phyloP scores from a whole-genome alignment of 1,140 invertebrate species.

The Drosophila kikkawai region DNA sequence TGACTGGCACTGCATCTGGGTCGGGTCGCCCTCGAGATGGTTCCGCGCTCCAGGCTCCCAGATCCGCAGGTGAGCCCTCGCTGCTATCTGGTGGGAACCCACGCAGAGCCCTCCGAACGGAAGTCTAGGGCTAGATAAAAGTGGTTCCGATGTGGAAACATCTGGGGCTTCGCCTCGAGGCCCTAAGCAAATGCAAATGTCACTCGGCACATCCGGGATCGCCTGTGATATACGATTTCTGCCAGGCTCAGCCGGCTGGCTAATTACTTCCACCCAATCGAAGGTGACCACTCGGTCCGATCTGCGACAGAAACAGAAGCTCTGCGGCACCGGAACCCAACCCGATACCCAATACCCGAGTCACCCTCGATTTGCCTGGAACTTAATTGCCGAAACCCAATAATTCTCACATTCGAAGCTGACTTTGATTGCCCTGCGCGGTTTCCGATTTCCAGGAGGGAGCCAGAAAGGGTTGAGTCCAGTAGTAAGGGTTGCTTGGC shows the following conservation, averaged over 20 bases:
- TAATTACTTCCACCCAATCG: slow-evolving; percentile 65
- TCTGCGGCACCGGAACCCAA: slow-evolving; percentile 57
- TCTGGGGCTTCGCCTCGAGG: slow-evolving; percentile 38
- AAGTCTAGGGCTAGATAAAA: slow-evolving; percentile 39
- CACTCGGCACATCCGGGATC: slow-evolving; percentile 52
- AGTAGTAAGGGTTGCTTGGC: slow-evolving; percentile 43
- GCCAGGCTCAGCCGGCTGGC: slow-evolving; percentile 30
- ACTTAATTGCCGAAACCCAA: slow-evolving; percentile 69
- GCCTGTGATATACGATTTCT: slow-evolving; percentile 65
- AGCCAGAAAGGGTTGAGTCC: slow-evolving; percentile 38
- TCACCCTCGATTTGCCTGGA: slow-evolving; percentile 21
- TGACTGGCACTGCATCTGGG: slow-evolving; percentile 65
- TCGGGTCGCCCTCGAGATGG: slow-evolving; percentile 39
- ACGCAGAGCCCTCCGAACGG: slow-evolving; percentile 16
- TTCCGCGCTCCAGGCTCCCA: slow-evolving; percentile 8
- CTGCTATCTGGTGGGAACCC: slow-evolving; percentile 30
- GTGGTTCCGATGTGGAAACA: slow-evolving; percentile 56
- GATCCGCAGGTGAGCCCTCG: slow-evolving; percentile 3
- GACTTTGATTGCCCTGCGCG: slow-evolving; percentile 64
- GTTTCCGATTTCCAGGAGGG: slow-evolving; percentile 61
- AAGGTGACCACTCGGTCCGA: slow-evolving; percentile 40
- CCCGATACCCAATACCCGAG: slow-evolving; percentile 54
- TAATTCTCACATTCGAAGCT: slow-evolving; percentile 56
- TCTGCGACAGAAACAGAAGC: slow-evolving; percentile 17
- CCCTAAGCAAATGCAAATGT: slow-evolving; percentile 67